Evolutionary conservation across 1,140 invertebrate species (phyloP).

Genomic region (Atta colombica): DNA sequence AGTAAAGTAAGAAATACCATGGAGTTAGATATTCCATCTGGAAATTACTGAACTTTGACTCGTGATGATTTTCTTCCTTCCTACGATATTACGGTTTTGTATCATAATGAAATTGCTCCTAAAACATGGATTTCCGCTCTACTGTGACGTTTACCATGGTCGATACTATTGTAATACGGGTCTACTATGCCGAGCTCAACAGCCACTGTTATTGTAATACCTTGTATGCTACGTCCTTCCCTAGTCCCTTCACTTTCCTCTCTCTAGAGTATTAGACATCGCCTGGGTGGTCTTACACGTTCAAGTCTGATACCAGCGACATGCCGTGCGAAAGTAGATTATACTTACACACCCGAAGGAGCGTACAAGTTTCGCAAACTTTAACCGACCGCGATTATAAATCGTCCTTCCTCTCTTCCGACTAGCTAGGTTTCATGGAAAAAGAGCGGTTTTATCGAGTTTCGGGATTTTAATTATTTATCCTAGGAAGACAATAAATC

Average conservation of each 20-base stretch:
- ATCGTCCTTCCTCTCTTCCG: conserved; percentile 43
- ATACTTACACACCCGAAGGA: conserved; percentile 61
- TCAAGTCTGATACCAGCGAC: conserved; percentile 61
- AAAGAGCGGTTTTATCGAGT: conserved; percentile 31
- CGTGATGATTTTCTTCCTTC: conserved; percentile 14
- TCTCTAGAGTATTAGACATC: conserved; percentile 71
- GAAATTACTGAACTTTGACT: conserved; percentile 20
- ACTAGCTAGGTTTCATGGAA: not conserved
- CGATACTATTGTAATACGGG: conserved; percentile 65
- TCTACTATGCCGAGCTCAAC: conserved; percentile 55
- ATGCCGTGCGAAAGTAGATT: conserved; percentile 60
- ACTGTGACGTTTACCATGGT: conserved; percentile 56
- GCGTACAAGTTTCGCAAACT: conserved; percentile 58
- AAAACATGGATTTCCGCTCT: conserved; percentile 58
- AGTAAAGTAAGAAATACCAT: not conserved
- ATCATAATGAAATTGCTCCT: conserved; percentile 52
- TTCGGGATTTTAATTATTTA: conserved; percentile 53
- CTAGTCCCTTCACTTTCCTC: conserved; percentile 36
- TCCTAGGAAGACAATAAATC: conserved; percentile 28
- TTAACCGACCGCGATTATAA: conserved; percentile 59
- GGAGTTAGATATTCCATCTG: not conserved
- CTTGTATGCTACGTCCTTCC: conserved; percentile 55
- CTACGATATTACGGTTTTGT: not conserved
- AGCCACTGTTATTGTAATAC: conserved; percentile 72
- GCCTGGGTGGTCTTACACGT: conserved; percentile 63